Base-by-base conservation (phyloP, 2,113 vertebrate genomes). In the Lanius ludovicianus region DNA sequence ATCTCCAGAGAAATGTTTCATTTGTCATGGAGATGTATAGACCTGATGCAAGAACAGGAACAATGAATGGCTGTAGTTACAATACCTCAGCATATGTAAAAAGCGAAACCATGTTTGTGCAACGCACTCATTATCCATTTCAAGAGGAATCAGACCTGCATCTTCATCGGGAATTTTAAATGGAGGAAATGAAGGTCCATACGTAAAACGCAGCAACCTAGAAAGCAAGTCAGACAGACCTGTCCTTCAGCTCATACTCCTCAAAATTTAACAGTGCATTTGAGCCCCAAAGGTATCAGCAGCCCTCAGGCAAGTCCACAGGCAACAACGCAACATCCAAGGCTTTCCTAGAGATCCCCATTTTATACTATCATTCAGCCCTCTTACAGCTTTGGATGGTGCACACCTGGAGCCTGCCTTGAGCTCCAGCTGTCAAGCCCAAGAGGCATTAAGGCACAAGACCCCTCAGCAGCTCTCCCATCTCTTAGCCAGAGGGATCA, bases 21-120 rank as follows among this genome's bases (percentile, higher is more conserved):
- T 21, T n/a, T 64, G 15, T 56, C 59, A 82, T 39, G 37, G 59
- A 91, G 57, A 79, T 7, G 4, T 41, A 47, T 1, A 78, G 27
- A n/a, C n/a, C 21, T 7, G 4, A 74, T 46, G 22, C 47, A 79
- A 81, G 49, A 78, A 73, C 5, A 39, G 3, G 9, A 69, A 39
- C 21, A 62, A 57, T 0, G 20, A 21, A 30, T 6, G 18, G 52
- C 33, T 84, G n/a, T 11, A 67, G 93, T 46, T 63, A 90, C 42
- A 93, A 42, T 97, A 99, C 99, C 99, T 99, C 91, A 99, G 98
- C 99, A 99, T 99, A 97, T 99, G 99, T 91, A 99, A 98, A 97
- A 99, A 99, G 84, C 99, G 99, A 98, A 99, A 99, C 99, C 99
- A 99, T 5, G 99, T 99, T 97, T 99, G 99, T 62, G 99, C 98